phyloP scores from a whole-genome alignment of 2,113 vertebrate genomes.

The Alligator mississippiensis region DNA sequence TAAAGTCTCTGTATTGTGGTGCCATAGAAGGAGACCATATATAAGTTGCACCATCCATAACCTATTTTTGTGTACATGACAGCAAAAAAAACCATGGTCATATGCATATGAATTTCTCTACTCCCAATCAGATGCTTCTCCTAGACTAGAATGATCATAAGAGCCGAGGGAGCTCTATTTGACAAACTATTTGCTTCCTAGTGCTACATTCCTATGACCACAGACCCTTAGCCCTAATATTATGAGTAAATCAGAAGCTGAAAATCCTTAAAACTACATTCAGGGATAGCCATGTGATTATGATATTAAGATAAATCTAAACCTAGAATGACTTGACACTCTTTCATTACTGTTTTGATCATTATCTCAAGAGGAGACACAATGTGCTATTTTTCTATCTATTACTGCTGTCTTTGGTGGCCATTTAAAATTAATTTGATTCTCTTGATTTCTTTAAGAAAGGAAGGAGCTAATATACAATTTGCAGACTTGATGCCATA shows the following conservation, averaged over 20 bases:
- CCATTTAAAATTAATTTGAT: not conserved
- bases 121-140: not conserved
- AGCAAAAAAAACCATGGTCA: not conserved
- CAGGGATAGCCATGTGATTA: not conserved
- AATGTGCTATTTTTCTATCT: not conserved
- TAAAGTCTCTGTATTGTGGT: too few relatives aligned
- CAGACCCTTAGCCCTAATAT: rapidly evolving
- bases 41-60: too few relatives aligned
- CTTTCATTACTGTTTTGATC: not conserved
- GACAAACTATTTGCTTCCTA: not conserved
- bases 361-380: not conserved
- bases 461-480: not conserved
- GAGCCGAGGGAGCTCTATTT: too few relatives aligned
- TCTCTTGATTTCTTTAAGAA: not conserved
- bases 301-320: rapidly evolving
- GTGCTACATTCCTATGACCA: not conserved
- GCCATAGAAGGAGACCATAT: too few relatives aligned
- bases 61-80: not conserved
- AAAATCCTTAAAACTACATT: not conserved
- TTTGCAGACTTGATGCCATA: not conserved
- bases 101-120: not conserved
- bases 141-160: not conserved
- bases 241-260: rapidly evolving
- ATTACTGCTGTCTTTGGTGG: not conserved
- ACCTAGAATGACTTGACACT: not conserved